Percentiles rank a stretch among this genome's conserved stretches.
phyloP scores from a whole-genome alignment of 2,888 invertebrate species.

The Mechanitis messenoides region DNA sequence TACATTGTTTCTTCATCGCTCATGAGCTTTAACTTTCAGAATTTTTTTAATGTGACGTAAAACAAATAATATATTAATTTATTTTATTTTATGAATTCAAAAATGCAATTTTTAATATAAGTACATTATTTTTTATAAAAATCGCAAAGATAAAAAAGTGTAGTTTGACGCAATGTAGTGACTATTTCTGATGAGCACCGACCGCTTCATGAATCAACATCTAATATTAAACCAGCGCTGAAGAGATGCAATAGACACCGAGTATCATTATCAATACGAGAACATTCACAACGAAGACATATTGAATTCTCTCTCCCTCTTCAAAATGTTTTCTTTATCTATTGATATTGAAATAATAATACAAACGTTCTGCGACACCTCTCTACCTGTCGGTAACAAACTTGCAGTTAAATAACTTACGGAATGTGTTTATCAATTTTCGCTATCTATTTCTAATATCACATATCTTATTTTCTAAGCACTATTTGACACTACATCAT shows the following conservation, averaged over 20 bases:
- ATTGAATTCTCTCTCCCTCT: conserved; percentile 14
- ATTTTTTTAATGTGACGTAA: no score
- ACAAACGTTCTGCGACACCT: conserved; percentile 40
- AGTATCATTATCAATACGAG: conserved; percentile 35
- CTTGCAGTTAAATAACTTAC: neutral
- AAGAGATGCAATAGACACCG: conserved; percentile 53
- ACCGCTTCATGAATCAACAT: conserved; percentile 61
- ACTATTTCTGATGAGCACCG: conserved; percentile 56
- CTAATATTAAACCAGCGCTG: conserved; percentile 56
- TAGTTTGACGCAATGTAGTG: conserved; percentile 58
- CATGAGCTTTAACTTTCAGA: no score
- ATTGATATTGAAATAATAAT: conserved; percentile 49
- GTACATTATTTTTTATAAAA: neutral
- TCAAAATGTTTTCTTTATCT: conserved; percentile 42
- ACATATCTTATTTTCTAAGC: no score
- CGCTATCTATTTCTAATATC: no score
- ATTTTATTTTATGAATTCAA: neutral
- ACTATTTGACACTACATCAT: no score
- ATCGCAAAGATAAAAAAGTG: conserved; percentile 41
- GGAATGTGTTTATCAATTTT: conserved; percentile 7
- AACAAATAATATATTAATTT: no score
- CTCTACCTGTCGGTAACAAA: conserved; percentile 40
- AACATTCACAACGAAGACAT: conserved; percentile 31
- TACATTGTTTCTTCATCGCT: no score
- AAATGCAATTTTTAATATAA: neutral